Evolutionary conservation across 2,797 vertebrate species (phyloP).

Genomic region (Acipenser ruthenus): DNA sequence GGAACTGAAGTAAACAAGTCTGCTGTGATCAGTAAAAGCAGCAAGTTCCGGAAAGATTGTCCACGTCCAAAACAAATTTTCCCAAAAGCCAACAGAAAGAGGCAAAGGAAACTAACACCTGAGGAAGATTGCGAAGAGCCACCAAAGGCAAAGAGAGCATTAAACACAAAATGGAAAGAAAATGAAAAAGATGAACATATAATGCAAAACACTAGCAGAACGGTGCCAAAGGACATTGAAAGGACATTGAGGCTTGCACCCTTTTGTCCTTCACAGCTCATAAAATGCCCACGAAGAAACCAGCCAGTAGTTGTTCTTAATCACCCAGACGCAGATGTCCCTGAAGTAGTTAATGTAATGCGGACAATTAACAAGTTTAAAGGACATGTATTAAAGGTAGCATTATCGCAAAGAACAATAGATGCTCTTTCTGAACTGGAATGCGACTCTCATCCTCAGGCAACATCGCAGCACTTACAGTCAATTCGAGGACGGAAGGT

Average conservation of each 20-base stretch:
- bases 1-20: conserved; percentile 5
- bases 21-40: neutral
- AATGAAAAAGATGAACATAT: conserved; percentile 35
- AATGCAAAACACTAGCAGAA: conserved; percentile 17
- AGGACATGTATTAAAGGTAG: conserved; percentile 76
- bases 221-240: conserved; percentile 61
- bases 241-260: conserved; percentile 78
- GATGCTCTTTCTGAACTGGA: conserved; percentile 62
- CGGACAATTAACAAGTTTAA: conserved; percentile 79
- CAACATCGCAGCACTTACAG: conserved; percentile 28
- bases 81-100: conserved; percentile 54
- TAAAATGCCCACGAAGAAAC: conserved; percentile 76
- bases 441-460: conserved; percentile 21
- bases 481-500: conserved; percentile 38
- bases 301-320: conserved; percentile 96
- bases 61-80: conserved; percentile 36
- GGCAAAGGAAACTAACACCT: conserved; percentile 47
- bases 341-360: conserved; percentile 87
- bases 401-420: conserved; percentile 77
- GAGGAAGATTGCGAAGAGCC: conserved; percentile 41
- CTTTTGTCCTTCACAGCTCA: conserved; percentile 68
- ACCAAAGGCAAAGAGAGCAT: conserved; percentile 54
- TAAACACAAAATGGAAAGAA: conserved; percentile 56
- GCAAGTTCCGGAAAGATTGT: conserved; percentile 26
- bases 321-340: conserved; percentile 86